Percentiles rank a stretch among this genome's conserved stretches.
phyloP scores from a whole-genome alignment of 2,113 vertebrate genomes.

The Callocephalon fimbriatum region DNA sequence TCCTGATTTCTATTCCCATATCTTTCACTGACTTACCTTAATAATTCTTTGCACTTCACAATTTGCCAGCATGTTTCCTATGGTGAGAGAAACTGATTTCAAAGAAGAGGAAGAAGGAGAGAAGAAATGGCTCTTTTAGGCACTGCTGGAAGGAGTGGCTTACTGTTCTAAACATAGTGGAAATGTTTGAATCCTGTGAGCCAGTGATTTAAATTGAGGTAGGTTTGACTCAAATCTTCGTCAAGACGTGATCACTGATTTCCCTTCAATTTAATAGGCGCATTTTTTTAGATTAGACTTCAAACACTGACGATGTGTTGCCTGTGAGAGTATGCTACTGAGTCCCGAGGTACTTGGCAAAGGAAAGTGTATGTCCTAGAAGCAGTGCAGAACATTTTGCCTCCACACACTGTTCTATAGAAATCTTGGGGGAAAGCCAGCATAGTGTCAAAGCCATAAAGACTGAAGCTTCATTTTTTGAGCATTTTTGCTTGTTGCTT shows the following conservation, averaged over 20 bases:
- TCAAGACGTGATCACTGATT: background rate
- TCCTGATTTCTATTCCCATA: background rate
- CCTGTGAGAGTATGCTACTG: background rate
- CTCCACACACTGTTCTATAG: background rate
- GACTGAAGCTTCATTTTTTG: background rate
- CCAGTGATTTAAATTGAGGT: background rate
- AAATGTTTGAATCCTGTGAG: conserved; percentile 5
- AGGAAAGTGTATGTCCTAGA: background rate
- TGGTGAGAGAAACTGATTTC: background rate
- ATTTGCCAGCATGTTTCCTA: background rate
- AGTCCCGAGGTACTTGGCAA: background rate
- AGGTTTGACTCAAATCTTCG: background rate
- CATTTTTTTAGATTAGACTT: background rate
- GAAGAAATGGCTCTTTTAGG: background rate
- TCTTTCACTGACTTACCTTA: conserved; percentile 16
- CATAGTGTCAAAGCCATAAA: background rate
- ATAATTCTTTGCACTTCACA: background rate
- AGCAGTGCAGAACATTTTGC: background rate
- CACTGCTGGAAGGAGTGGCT: background rate
- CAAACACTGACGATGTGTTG: background rate
- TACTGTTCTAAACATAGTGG: background rate
- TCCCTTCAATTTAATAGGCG: background rate
- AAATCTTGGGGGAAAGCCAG: background rate
- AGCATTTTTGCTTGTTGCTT: background rate
- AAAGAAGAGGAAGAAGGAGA: background rate